Evolutionary conservation across 2,797 vertebrate genomes (phyloP), one percentile per base, ranked within the genome.

Genomic region (Phataginus tetradactyla): DNA sequence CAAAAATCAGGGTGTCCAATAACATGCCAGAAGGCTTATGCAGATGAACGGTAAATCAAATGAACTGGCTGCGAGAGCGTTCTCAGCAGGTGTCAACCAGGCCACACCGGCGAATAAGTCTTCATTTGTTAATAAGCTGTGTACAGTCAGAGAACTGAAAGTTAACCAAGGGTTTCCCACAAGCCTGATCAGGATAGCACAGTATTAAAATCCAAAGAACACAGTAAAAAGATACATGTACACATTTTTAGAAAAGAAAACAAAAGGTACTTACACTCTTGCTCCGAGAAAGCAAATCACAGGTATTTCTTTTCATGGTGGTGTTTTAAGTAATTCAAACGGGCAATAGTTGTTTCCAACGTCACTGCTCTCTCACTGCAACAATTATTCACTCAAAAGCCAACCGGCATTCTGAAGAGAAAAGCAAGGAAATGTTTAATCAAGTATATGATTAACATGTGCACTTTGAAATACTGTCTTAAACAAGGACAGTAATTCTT

Each of bases 201-300:
- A 53, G 42, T 8, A 61, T 79, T 86, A 83, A 94, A 91, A 87
- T 42, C 15, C 88, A 94, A 79, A 72, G 29, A 80, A 91, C 93
- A 66, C 14, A 55, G 10, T 7, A 75, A 86, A 93, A 86, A 18
- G 32, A 1, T 80, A 79, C 0, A n/a, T 34, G 23, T 45, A 59
- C 42, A 45, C 0, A n/a, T 9, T 78, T 86, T 75, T 87, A 91
- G 84, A 74, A 63, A 18, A 83, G 4, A 97, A 97, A 96, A 94
- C 1, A 89, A 95, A 96, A 92, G 0, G 34, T 97, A 98, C 98
- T 99, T 96, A 99, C 98, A 93, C 98, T 99, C 98, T 98, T 98
- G 96, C 94, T 98, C 75, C 98, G 98, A 80, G 97, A 97, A 69
- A 94, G 96, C 13, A 86, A 66, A 72, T 90, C 97, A 87, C 92